These are phyloP conservation scores for Leptestheria dahalacensis DNA, from an alignment of 1,140 invertebrate species.

Conservation along the genomic window DNA sequence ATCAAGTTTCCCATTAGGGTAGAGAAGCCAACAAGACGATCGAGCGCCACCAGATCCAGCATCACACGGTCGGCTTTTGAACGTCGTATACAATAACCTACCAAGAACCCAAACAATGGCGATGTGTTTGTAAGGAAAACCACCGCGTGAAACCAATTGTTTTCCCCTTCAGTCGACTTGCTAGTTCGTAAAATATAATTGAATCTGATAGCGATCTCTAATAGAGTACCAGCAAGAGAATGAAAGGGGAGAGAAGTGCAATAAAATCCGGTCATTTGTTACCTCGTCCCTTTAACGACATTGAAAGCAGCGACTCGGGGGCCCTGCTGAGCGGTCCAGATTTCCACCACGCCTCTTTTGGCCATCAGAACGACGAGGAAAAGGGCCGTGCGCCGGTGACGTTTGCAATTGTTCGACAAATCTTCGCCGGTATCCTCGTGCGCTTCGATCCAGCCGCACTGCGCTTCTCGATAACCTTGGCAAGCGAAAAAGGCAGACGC, in stretches of 20 bases:
- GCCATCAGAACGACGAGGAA: constrained; percentile 77
- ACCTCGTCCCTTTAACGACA: constrained; percentile 35
- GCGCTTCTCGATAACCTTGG: constrained; percentile 67
- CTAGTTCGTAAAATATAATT: no score
- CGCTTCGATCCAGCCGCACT: constrained; percentile 77
- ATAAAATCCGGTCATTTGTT: neutral
- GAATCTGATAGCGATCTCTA: no score
- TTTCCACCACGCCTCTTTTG: constrained; percentile 65
- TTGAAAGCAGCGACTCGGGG: constrained; percentile 76
- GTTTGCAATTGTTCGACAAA: constrained; percentile 28
- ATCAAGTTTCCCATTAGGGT: constrained; percentile 60
- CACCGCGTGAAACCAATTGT: no score
- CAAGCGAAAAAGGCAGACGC: no score
- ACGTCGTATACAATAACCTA: constrained; percentile 7
- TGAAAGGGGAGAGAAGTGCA: no score
- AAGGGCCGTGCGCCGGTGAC: constrained; percentile 37
- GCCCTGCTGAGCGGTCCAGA: constrained; percentile 72
- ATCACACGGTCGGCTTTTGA: neutral
- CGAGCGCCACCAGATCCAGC: neutral
- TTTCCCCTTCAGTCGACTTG: no score
- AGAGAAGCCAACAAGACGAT: constrained; percentile 44
- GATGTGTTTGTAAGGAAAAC: no score
- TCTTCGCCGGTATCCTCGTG: constrained; percentile 36
- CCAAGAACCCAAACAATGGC: no score
- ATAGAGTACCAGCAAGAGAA: no score